Conservation (phyloP, 2,113 vertebrate species). For the Dasypus novemcinctus region DNA sequence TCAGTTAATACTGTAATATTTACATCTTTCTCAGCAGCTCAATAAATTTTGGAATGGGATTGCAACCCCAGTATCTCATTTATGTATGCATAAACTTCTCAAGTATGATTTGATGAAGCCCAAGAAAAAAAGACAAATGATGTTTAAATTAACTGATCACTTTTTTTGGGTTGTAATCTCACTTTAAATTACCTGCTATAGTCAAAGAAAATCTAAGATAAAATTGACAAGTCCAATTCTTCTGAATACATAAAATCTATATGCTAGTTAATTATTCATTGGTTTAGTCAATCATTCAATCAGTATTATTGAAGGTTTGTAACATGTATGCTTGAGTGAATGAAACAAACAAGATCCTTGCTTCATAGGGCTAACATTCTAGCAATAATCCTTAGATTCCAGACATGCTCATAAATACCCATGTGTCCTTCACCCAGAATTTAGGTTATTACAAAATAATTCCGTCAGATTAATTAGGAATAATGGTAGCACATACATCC, state of each 20-base stretch:
- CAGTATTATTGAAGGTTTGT: too few relatives aligned
- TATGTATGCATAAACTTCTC: background rate
- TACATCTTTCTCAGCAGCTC: background rate
- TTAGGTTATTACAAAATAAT: background rate
- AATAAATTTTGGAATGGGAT: background rate
- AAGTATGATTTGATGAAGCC: background rate
- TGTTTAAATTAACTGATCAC: background rate
- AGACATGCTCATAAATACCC: background rate
- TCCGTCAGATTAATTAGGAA: background rate
- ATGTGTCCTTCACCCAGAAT: background rate
- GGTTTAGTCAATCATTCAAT: too few relatives aligned
- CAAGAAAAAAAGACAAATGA: background rate
- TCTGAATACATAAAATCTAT: background rate
- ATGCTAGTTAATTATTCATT: background rate
- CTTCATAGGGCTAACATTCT: background rate
- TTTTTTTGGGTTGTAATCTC: background rate
- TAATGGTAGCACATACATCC: too few relatives aligned
- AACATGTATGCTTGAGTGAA: fast-evolving
- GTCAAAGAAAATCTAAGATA: background rate
- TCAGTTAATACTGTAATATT: background rate
- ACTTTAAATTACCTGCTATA: background rate
- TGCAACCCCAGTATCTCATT: background rate
- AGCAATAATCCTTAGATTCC: background rate
- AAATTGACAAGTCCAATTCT: background rate
- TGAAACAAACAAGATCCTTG: background rate